Conservation (phyloP, 1,140 invertebrate genomes). For the Drosophila sproati region DNA sequence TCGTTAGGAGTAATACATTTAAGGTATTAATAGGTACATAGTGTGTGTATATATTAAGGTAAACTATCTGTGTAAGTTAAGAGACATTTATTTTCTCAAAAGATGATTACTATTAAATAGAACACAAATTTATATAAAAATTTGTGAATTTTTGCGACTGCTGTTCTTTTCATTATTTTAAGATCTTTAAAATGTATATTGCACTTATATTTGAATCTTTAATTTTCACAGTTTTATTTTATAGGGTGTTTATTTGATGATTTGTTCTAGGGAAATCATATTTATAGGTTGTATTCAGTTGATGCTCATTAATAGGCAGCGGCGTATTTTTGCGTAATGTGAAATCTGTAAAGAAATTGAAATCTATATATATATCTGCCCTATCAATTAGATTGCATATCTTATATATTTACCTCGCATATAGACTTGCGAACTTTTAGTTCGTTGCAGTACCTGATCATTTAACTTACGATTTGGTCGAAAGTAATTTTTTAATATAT, state of each 20-base stretch:
- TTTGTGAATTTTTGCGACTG: no score
- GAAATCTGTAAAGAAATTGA: constrained; percentile 9
- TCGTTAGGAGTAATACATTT: no score
- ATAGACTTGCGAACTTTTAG: constrained; percentile 22
- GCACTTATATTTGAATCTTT: background rate
- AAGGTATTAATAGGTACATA: background rate
- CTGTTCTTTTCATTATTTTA: no score
- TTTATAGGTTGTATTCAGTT: background rate
- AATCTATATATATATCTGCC: background rate
- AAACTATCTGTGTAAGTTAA: constrained; percentile 6
- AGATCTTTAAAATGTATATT: no score
- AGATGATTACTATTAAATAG: constrained; percentile 8
- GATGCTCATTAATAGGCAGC: constrained; percentile 5
- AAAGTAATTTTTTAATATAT: constrained; percentile 62
- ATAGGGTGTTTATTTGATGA: background rate
- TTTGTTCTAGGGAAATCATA: background rate
- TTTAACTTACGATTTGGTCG: constrained; percentile 47
- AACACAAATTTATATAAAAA: background rate
- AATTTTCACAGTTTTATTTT: background rate
- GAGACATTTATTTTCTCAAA: constrained; percentile 8
- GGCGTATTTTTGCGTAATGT: constrained; percentile 14
- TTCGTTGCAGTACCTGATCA: constrained; percentile 17
- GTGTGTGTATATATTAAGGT: constrained; percentile 4
- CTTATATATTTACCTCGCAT: constrained; percentile 9
- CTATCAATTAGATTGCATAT: background rate